phyloP scores from a whole-genome alignment of 2,888 invertebrate species.

The Cacoxenus indagator region DNA sequence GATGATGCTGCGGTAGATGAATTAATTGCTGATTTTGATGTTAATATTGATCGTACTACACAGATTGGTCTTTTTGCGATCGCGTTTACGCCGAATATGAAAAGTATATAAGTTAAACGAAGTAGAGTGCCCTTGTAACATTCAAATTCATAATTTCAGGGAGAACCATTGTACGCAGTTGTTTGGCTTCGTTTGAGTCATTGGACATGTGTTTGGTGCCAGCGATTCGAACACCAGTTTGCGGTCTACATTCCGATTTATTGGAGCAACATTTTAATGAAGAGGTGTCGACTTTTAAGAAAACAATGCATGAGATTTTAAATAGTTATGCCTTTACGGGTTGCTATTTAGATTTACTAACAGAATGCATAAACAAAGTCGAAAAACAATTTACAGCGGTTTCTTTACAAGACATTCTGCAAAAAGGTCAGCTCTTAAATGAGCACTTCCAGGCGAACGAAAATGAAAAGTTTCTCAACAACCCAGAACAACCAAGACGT shows the following conservation, averaged over 20 bases:
- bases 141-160: slow-evolving; percentile 42
- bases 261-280: slow-evolving; percentile 68
- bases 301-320: slow-evolving; percentile 64
- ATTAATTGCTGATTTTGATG: slow-evolving; percentile 68
- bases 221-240: slow-evolving; percentile 56
- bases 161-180: slow-evolving; percentile 64
- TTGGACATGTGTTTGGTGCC: slow-evolving; percentile 68
- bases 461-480: slow-evolving; percentile 48
- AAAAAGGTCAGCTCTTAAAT: slow-evolving; percentile 59
- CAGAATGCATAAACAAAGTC: slow-evolving; percentile 39
- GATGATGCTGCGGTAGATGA: slow-evolving; percentile 58
- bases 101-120: slow-evolving; percentile 45
- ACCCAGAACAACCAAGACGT: slow-evolving; percentile 33
- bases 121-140: not conserved
- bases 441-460: slow-evolving; percentile 62
- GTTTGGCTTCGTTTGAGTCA: slow-evolving; percentile 68
- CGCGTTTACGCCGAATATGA: slow-evolving; percentile 59
- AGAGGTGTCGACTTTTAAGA: slow-evolving; percentile 62
- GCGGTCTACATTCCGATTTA: slow-evolving; percentile 56
- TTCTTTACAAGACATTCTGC: slow-evolving; percentile 49
- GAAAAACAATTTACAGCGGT: slow-evolving; percentile 53
- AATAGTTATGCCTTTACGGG: slow-evolving; percentile 63
- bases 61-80: slow-evolving; percentile 69
- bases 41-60: slow-evolving; percentile 67
- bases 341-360: slow-evolving; percentile 60